Evolutionary conservation across 2,113 vertebrate genomes (phyloP).

Genomic region (Eolophus roseicapilla): DNA sequence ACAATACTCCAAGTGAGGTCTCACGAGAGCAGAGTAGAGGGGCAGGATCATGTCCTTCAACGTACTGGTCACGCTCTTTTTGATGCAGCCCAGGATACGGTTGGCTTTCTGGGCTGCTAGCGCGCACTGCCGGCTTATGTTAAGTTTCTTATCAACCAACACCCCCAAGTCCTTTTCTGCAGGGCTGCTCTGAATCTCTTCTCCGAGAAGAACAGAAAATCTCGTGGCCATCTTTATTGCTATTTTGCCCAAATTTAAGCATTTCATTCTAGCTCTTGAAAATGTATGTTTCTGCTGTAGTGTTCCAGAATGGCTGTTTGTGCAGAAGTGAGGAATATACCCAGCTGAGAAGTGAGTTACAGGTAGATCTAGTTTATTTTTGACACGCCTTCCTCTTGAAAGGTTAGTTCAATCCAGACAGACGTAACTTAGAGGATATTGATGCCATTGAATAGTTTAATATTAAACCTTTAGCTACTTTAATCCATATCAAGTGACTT

Average conservation of each 20-base stretch:
- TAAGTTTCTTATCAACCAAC: too few relatives aligned
- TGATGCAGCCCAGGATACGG: too few relatives aligned
- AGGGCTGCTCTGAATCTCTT: too few relatives aligned
- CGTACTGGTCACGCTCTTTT: too few relatives aligned
- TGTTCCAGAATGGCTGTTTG: neutral
- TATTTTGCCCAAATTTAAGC: neutral
- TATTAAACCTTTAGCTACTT: neutral
- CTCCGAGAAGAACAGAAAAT: neutral
- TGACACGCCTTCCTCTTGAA: neutral
- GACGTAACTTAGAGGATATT: accelerated
- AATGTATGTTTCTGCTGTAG: neutral
- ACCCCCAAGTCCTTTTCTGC: too few relatives aligned
- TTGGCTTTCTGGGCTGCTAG: too few relatives aligned
- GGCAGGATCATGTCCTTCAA: too few relatives aligned
- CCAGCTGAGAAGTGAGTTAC: neutral
- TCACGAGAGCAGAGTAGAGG: too few relatives aligned
- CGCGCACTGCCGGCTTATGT: too few relatives aligned
- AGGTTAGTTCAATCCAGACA: neutral
- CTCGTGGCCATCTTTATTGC: neutral
- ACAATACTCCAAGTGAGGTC: too few relatives aligned
- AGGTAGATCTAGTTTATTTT: neutral
- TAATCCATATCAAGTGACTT: neutral
- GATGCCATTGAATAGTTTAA: neutral
- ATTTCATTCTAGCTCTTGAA: neutral
- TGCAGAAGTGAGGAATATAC: neutral